Conservation (phyloP, 2,113 vertebrate genomes). For the Girardinichthys multiradiatus region DNA sequence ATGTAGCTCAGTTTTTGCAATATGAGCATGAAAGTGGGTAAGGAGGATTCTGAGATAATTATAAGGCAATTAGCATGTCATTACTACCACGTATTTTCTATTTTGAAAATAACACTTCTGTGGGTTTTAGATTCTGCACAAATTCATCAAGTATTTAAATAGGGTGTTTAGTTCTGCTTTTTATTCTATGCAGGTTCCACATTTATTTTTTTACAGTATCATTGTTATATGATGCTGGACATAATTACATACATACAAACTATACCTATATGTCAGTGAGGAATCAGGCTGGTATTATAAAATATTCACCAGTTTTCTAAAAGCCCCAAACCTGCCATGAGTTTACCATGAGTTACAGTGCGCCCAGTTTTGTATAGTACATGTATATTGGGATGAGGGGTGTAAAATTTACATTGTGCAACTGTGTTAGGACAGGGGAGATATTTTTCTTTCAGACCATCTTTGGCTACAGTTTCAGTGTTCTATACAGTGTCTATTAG, state of each 20-base stretch:
- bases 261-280: not conserved
- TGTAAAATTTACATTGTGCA: too few species aligned
- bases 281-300: not conserved
- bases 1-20: constrained; percentile 19
- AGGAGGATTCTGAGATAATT: constrained; percentile 42
- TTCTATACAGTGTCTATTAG: too few species aligned
- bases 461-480: too few species aligned
- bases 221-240: constrained; percentile 4
- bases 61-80: constrained; percentile 49
- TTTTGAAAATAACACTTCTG: constrained; percentile 40
- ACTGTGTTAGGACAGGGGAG: too few species aligned
- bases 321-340: not conserved
- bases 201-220: constrained; percentile 13
- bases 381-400: too few species aligned
- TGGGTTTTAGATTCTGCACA: constrained; percentile 47
- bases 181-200: constrained; percentile 15
- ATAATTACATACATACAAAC: not conserved
- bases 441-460: too few species aligned
- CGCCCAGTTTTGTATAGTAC: too few species aligned
- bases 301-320: not conserved
- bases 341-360: not conserved
- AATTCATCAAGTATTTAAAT: constrained; percentile 37
- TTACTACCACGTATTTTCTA: constrained; percentile 29
- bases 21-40: constrained; percentile 14
- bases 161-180: constrained; percentile 38